phyloP scores from a whole-genome alignment of 1,140 invertebrate species.

The Megalonaias nervosa region DNA sequence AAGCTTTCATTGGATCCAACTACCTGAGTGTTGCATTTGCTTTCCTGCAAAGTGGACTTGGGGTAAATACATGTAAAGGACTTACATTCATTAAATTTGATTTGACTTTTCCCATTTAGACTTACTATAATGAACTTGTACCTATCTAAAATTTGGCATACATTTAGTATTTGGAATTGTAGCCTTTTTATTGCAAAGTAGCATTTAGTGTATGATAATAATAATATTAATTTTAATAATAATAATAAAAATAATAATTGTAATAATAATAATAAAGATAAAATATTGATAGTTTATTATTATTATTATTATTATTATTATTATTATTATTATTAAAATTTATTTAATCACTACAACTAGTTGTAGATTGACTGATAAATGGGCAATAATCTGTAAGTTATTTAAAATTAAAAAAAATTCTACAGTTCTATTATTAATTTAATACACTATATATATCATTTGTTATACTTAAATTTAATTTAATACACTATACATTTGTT shows the following conservation, averaged over 20 bases:
- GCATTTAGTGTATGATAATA: not conserved
- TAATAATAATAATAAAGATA: not conserved
- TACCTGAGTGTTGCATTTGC: conserved; percentile 66
- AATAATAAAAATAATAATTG: too few species aligned
- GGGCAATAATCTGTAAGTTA: too few species aligned
- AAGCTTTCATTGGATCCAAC: conserved; percentile 69
- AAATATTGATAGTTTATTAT: not conserved
- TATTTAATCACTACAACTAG: too few species aligned
- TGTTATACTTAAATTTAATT: too few species aligned
- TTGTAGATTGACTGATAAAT: too few species aligned
- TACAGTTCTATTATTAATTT: too few species aligned
- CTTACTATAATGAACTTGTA: not conserved
- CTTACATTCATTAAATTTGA: not conserved
- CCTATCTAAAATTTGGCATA: not conserved
- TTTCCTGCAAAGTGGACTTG: conserved; percentile 65
- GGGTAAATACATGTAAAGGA: conserved; percentile 51
- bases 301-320: too few species aligned
- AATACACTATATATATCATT: too few species aligned
- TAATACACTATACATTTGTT: too few species aligned
- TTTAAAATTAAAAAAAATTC: too few species aligned
- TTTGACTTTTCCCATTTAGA: not conserved
- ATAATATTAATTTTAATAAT: not conserved
- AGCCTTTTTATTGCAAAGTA: too few species aligned
- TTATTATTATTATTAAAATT: too few species aligned
- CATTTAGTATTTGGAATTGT: not conserved